phyloP scores from a whole-genome alignment of 1,140 invertebrate genomes.

The Thaumatotibia leucotreta region DNA sequence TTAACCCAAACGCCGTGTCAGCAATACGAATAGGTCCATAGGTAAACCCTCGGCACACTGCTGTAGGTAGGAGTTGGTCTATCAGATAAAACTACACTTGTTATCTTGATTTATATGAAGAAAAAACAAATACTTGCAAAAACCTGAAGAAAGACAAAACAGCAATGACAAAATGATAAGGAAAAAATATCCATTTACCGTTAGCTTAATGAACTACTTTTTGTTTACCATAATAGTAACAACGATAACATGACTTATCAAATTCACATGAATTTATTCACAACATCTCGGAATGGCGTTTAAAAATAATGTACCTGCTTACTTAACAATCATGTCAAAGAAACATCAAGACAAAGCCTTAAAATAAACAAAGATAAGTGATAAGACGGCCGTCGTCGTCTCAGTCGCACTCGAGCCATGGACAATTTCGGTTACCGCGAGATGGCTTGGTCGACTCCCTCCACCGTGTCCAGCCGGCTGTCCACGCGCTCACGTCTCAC shows the following conservation, averaged over 20 bases:
- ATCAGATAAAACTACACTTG: not conserved
- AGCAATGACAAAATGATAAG: not conserved
- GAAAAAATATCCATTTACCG: not conserved
- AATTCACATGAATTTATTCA: not conserved
- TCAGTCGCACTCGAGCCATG: slow-evolving; percentile 36
- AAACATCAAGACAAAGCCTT: slow-evolving; percentile 32
- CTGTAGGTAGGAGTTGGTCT: too few relatives aligned
- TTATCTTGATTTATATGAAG: not conserved
- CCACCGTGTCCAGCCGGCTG: slow-evolving; percentile 38
- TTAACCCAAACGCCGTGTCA: too few relatives aligned
- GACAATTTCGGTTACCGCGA: slow-evolving; percentile 72
- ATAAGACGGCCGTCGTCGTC: slow-evolving; percentile 4
- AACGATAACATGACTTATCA: not conserved
- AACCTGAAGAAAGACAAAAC: not conserved
- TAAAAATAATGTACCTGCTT: not conserved
- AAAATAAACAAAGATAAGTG: slow-evolving; percentile 52
- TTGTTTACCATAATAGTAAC: not conserved
- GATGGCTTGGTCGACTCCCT: slow-evolving; percentile 60
- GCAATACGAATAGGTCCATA: too few relatives aligned
- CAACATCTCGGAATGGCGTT: not conserved
- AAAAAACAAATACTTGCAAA: not conserved
- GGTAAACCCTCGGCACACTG: not conserved
- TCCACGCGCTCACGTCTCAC: slow-evolving; percentile 40
- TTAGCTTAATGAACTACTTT: not conserved
- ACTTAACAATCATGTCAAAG: slow-evolving; percentile 31